Percentiles rank a stretch among this genome's conserved stretches.
phyloP scores from a whole-genome alignment of 2,888 invertebrate genomes.

The Operophtera brumata region DNA sequence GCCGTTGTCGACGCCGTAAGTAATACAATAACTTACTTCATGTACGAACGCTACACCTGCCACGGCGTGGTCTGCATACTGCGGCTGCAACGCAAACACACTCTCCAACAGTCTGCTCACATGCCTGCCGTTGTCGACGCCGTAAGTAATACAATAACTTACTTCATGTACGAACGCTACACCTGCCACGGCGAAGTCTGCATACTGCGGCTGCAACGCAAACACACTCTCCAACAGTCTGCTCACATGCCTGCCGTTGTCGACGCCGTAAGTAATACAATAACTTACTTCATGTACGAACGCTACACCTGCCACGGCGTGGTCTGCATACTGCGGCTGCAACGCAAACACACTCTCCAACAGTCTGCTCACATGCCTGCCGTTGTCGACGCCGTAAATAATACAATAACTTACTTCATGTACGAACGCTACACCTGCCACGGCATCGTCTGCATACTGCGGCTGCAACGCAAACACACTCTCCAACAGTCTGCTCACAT shows the following conservation, averaged over 20 bases:
- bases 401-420: conserved; percentile 83
- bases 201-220: conserved; percentile 83
- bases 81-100: conserved; percentile 84
- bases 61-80: conserved; percentile 82
- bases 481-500: conserved; percentile 83
- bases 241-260: conserved; percentile 82
- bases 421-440: conserved; percentile 75
- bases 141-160: conserved; percentile 84
- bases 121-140: conserved; percentile 82
- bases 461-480: conserved; percentile 85
- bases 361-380: conserved; percentile 82
- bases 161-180: conserved; percentile 79
- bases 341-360: conserved; percentile 83
- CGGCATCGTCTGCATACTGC: conserved; percentile 82
- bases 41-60: conserved; percentile 77
- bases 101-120: conserved; percentile 84
- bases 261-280: conserved; percentile 86
- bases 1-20: conserved; percentile 86
- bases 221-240: conserved; percentile 85
- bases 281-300: conserved; percentile 81
- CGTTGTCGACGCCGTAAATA: conserved; percentile 86
- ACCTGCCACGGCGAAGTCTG: conserved; percentile 79
- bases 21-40: conserved; percentile 79
- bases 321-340: conserved; percentile 84
- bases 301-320: conserved; percentile 74